A percentile compares a stretch with the other conserved stretches of the same genome.
Evolutionary conservation across 2,797 vertebrate genomes (phyloP).

Genomic region (Sebastes minor): DNA sequence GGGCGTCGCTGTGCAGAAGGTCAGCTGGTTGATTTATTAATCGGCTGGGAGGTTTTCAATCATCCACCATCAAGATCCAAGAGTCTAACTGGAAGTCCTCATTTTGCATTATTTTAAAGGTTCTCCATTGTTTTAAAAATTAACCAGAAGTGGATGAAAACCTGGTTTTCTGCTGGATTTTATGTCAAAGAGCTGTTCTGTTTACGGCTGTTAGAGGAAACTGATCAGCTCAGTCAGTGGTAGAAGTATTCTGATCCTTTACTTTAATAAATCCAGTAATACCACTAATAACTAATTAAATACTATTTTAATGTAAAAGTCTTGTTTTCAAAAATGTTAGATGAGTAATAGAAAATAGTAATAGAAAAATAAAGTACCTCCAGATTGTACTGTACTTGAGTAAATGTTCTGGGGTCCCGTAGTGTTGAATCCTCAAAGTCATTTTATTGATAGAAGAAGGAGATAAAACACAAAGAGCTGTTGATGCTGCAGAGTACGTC

Average conservation of each 20-base stretch:
- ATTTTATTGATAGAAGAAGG: no score
- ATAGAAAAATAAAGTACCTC: neutral
- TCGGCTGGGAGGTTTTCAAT: neutral
- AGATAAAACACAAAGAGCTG: no score
- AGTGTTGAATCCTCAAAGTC: no score
- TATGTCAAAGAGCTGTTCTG: no score
- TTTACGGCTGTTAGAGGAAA: neutral
- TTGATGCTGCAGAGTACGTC: no score
- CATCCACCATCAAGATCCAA: neutral
- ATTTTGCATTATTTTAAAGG: neutral
- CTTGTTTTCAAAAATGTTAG: neutral
- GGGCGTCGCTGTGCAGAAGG: neutral
- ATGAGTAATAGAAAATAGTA: neutral
- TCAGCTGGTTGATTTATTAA: neutral
- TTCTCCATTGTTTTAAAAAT: neutral
- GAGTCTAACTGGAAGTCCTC: neutral
- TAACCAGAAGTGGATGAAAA: neutral
- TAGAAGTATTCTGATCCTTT: neutral
- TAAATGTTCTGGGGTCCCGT: no score
- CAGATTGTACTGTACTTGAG: no score
- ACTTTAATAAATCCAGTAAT: neutral
- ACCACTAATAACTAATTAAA: neutral
- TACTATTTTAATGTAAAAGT: neutral
- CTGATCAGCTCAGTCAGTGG: neutral
- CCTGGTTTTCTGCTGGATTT: no score